phyloP scores from a whole-genome alignment of 2,797 vertebrate species.

The Paramormyrops hopkinsi region DNA sequence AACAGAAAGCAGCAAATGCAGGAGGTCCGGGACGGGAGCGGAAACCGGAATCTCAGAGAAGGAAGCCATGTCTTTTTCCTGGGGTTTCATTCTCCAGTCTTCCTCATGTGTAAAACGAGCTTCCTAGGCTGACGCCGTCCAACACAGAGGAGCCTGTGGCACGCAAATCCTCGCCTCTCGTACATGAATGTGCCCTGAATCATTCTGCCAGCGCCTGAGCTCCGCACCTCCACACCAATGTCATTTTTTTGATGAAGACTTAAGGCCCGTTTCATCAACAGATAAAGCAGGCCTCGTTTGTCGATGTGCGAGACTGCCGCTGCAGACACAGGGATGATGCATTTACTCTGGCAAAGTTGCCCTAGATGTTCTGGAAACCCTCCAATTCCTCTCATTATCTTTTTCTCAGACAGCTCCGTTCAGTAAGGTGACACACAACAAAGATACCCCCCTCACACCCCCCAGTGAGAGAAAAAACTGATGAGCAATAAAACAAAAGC shows the following conservation, averaged over 20 bases:
- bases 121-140: neutral
- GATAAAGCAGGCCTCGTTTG: neutral
- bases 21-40: neutral
- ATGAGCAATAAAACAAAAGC: neutral
- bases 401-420: neutral
- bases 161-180: neutral
- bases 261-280: neutral
- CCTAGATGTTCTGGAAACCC: neutral
- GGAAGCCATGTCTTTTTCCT: neutral
- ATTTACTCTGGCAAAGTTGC: neutral
- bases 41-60: neutral
- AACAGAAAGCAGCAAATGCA: slow-evolving; percentile 1
- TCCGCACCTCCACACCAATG: neutral
- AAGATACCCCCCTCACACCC: neutral
- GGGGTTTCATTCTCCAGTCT: neutral
- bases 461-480: neutral
- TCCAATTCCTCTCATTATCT: neutral
- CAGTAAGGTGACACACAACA: neutral
- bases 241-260: neutral
- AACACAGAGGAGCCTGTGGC: neutral
- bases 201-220: neutral
- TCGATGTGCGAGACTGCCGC: neutral
- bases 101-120: neutral
- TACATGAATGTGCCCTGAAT: neutral
- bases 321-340: neutral